Evolutionary conservation across 2,113 vertebrate species (phyloP), one percentile per base, ranked within the genome.

Genomic region (Seriola aureovittata): DNA sequence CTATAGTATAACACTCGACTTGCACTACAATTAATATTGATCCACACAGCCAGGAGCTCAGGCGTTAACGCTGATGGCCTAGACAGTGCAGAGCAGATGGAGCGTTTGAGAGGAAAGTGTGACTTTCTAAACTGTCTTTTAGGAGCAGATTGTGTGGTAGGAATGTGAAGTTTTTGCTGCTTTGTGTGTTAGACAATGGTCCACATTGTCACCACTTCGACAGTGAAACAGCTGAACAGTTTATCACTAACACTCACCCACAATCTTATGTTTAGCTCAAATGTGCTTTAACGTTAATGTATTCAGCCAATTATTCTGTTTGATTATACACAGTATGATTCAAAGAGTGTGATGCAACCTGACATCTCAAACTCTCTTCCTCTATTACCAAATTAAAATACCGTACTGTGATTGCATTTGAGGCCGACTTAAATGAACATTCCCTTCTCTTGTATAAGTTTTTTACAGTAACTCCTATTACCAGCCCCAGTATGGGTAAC

Each of bases 21-120:
- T 82, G 88, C 71, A 85, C 89, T 82, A 72, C 90, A 89, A 93
- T 94, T 93, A 90, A 88, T 94, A 94, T 93, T 89, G 93, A 94
- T 94, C 88, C 60, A 23, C 58, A 65, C 81, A 66, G 86, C 64
- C 62, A 62, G 64, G 48, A 77, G 84, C 86, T 70, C 46, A 52
- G 75, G 74, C 40, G 12, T 52, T 85, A 82, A 84, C 66, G 5
- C 71, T 81, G 70, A 79, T 78, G 75, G 71, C 60, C 34, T 8
- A 66, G 75, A 68, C 42, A 1, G 65, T 52, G 72, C 25, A 50
- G 59, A 65, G 72, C 60, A 80, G 62, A 72, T n/a, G 25, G 70
- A 78, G 74, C 57, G 54, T 71, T 71, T 84, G 23, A 80, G 81
- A 74, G 25, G 42, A 89, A 89, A 77, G 79, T 60, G 75, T 60